Conservation (phyloP, 2,113 vertebrate species). For the Triplophysa rosa region DNA sequence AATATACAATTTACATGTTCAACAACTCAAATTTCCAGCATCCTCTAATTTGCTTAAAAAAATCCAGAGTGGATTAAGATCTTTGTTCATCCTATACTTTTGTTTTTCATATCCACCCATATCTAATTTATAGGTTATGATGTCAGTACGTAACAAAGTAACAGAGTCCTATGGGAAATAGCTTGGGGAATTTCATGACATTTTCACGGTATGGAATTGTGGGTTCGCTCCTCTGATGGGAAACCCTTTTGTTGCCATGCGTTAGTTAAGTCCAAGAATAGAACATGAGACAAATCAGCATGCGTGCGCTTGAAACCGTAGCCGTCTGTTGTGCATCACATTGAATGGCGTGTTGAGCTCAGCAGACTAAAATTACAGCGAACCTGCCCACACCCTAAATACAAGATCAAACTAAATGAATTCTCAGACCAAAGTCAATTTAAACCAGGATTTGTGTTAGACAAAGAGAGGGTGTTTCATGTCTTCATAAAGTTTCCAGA, state of each 20-base stretch:
- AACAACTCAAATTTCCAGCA: too few relatives aligned
- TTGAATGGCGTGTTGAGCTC: not conserved
- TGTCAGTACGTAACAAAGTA: not conserved
- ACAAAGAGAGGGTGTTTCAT: not conserved
- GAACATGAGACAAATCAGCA: not conserved
- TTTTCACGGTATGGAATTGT: not conserved
- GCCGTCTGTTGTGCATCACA: not conserved
- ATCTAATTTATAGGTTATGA: slow-evolving; percentile 3
- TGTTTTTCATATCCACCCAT: not conserved
- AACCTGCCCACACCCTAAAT: not conserved
- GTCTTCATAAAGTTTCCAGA: slow-evolving; percentile 3
- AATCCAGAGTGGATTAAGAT: too few relatives aligned
- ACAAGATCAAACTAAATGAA: not conserved
- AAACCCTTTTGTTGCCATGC: slow-evolving; percentile 52
- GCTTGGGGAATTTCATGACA: too few relatives aligned
- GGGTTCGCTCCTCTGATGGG: slow-evolving; percentile 36
- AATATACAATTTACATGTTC: too few relatives aligned
- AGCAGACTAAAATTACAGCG: not conserved
- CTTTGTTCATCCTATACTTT: not conserved
- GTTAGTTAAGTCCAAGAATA: not conserved
- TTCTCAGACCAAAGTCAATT: not conserved
- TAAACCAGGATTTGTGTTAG: not conserved
- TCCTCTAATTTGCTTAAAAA: too few relatives aligned
- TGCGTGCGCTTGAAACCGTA: not conserved
- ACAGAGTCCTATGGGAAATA: not conserved